Evolutionary conservation across 35 echinoderm and acorn worm genomes (phyloP).

Genomic region (Holothuria glaberrima): DNA sequence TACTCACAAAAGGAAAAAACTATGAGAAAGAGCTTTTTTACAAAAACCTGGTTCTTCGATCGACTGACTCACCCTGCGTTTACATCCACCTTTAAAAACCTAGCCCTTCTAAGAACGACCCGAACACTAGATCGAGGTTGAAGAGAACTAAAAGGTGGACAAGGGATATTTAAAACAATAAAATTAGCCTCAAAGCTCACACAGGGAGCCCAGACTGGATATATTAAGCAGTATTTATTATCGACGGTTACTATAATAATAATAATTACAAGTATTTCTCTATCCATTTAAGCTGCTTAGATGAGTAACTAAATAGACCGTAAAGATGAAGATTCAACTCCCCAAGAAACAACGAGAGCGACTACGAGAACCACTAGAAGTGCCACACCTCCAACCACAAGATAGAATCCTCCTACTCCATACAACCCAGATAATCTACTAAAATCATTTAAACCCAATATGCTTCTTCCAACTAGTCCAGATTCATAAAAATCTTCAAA

Average conservation of each 20-base stretch:
- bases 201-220: slow-evolving; percentile 1
- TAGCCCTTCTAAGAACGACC: not conserved
- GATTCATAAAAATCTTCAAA: slow-evolving; percentile 32
- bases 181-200: not conserved
- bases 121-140: slow-evolving; percentile 38
- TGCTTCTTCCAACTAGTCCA: not conserved
- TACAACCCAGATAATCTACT: not conserved
- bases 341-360: not conserved
- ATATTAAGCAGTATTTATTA: slow-evolving; percentile 29
- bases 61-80: not conserved
- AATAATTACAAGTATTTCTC: not conserved
- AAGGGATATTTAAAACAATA: not conserved
- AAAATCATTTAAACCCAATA: not conserved
- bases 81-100: not conserved
- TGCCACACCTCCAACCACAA: not conserved
- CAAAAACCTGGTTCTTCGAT: not conserved
- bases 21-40: not conserved
- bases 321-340: not conserved
- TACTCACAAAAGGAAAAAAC: not conserved
- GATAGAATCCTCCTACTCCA: not conserved
- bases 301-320: slow-evolving; percentile 3
- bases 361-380: slow-evolving; percentile 1
- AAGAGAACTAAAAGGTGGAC: slow-evolving; percentile 23
- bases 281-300: not conserved
- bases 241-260: not conserved